Percentiles rank a stretch among this genome's conserved stretches.
phyloP scores from a whole-genome alignment of 2,888 invertebrate genomes.

The Pachymerium ferrugineum region DNA sequence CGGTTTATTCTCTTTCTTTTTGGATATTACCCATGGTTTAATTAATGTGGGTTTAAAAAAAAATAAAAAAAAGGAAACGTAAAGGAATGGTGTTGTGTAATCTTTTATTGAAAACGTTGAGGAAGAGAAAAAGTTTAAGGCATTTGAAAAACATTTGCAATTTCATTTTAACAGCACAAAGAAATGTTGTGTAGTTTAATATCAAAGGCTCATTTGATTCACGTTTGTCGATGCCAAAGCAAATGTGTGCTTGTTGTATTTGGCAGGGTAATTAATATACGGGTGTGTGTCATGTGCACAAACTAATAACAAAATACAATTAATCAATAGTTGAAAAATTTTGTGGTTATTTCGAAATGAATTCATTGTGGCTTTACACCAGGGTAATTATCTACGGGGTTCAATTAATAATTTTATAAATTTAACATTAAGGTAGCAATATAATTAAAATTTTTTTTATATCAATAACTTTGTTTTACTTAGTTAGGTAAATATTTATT shows the following conservation, averaged over 20 bases:
- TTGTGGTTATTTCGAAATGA: no score
- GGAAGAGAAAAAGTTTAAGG: conserved; percentile 12
- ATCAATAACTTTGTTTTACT: no score
- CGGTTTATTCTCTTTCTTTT: no score
- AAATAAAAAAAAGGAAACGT: background rate
- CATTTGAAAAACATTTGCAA: conserved; percentile 17
- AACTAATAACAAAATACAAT: conserved; percentile 21
- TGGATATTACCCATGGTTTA: no score
- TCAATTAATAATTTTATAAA: no score
- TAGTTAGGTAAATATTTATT: no score
- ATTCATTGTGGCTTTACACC: no score
- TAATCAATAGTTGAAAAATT: no score
- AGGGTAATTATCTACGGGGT: no score
- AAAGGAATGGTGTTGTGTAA: background rate
- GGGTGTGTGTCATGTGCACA: conserved; percentile 20
- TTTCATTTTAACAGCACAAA: background rate
- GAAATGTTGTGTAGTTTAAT: background rate
- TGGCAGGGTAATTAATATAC: conserved; percentile 17
- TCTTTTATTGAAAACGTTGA: background rate
- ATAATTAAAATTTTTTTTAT: no score
- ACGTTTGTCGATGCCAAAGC: background rate
- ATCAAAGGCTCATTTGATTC: conserved; percentile 5
- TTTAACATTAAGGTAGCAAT: no score
- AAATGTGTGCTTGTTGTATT: conserved; percentile 1
- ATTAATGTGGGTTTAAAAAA: no score